These are phyloP conservation scores for Epizoanthus rinbou DNA, from an alignment of 92 coral and sea anemone species.

Conservation along the genomic window DNA sequence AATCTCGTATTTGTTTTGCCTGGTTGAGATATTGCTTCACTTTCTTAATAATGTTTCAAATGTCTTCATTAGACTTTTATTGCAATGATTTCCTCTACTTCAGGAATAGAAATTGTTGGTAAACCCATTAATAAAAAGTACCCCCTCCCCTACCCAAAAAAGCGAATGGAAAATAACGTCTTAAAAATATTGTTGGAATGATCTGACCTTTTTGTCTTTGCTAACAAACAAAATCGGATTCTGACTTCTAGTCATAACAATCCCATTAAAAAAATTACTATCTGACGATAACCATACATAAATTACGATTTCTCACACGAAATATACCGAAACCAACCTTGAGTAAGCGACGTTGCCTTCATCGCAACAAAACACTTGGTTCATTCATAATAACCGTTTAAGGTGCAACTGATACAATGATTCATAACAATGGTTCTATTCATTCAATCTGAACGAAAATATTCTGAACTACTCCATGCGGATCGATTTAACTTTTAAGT, in stretches of 20 bases:
- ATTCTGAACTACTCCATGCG: constrained; percentile 1
- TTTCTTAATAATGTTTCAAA: no score
- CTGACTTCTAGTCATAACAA: neutral
- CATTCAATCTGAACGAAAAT: neutral
- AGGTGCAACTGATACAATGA: neutral
- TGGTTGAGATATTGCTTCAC: no score
- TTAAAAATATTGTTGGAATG: neutral
- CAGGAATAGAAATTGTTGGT: no score
- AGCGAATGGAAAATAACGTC: neutral
- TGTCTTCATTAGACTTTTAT: no score
- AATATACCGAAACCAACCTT: neutral
- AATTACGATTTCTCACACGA: constrained; percentile 10
- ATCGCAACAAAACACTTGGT: neutral
- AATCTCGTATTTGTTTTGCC: neutral
- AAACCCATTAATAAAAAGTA: no score
- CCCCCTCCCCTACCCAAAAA: neutral
- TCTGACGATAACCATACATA: constrained; percentile 21
- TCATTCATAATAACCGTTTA: neutral
- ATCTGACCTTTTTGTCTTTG: neutral
- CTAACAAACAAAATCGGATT: constrained; percentile 18
- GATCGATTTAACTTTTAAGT: constrained; percentile 2
- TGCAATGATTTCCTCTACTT: no score
- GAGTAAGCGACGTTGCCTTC: neutral
- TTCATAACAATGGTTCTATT: neutral
- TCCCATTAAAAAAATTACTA: constrained; percentile 23